A percentile compares a stretch with the other conserved stretches of the same genome.
phyloP scores from a whole-genome alignment of 2,113 vertebrate species.

The Sylvia atricapilla region DNA sequence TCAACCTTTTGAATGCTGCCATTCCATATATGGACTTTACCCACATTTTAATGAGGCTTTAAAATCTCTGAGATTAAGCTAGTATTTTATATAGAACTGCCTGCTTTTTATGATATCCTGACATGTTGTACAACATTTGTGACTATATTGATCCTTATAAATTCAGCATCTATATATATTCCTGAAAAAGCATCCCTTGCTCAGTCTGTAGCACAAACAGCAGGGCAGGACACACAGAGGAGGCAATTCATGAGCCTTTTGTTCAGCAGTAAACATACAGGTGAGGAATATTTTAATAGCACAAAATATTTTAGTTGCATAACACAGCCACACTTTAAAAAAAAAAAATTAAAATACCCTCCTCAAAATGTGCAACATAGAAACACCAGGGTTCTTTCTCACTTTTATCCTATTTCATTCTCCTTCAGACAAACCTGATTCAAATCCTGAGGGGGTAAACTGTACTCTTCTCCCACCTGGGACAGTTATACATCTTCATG shows the following conservation, averaged over 20 bases:
- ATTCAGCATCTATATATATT: constrained; percentile 74
- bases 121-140: constrained; percentile 81
- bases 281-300: not conserved
- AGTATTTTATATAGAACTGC: constrained; percentile 79
- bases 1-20: constrained; percentile 78
- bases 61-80: constrained; percentile 77
- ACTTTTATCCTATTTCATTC: constrained; percentile 17
- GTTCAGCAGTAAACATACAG: not conserved
- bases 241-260: not conserved
- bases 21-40: constrained; percentile 77
- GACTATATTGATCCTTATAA: constrained; percentile 79
- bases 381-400: not conserved
- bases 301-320: not conserved
- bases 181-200: constrained; percentile 56
- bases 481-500: constrained; percentile 78
- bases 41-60: constrained; percentile 81
- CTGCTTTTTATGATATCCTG: constrained; percentile 77
- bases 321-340: not conserved
- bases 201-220: constrained; percentile 2
- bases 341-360: not conserved
- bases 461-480: constrained; percentile 58
- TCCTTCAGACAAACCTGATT: constrained; percentile 61
- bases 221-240: not conserved
- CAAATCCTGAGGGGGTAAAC: constrained; percentile 26
- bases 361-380: not conserved